Conservation (phyloP, 2,113 vertebrate genomes). For the Corythoichthys haematopterus region DNA sequence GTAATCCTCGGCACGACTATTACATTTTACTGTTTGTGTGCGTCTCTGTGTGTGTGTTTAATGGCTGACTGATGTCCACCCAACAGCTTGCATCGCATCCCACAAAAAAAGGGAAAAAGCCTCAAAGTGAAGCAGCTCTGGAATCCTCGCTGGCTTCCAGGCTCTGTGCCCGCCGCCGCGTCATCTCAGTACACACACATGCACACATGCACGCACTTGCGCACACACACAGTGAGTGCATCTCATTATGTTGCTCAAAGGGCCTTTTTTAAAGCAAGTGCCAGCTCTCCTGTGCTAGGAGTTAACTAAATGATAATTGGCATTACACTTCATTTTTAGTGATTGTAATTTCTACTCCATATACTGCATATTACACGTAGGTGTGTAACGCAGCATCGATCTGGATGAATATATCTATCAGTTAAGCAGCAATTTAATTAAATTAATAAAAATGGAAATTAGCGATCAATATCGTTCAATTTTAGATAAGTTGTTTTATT, state of each 20-base stretch:
- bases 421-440: neutral
- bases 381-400: too few species aligned
- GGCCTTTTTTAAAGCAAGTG: neutral
- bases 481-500: too few species aligned
- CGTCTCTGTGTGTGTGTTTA: neutral
- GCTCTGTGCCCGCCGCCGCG: slow-evolving; percentile 38
- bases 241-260: neutral
- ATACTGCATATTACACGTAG: too few species aligned
- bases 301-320: neutral
- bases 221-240: slow-evolving; percentile 22
- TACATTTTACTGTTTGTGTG: slow-evolving; percentile 1
- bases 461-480: too few species aligned
- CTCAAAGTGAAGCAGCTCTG: slow-evolving; percentile 31
- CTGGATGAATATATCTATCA: neutral
- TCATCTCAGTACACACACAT: slow-evolving; percentile 29
- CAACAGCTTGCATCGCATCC: slow-evolving; percentile 41
- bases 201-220: slow-evolving; percentile 25
- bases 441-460: too few species aligned
- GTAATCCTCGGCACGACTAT: slow-evolving; percentile 32
- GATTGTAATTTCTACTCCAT: neutral
- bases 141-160: slow-evolving; percentile 28
- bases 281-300: slow-evolving; percentile 24
- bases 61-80: slow-evolving; percentile 39
- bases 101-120: slow-evolving; percentile 32
- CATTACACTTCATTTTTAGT: neutral